Percentiles rank a stretch among this genome's conserved stretches.
These are phyloP conservation scores for Philopedon plagiatum DNA, from an alignment of 2,888 invertebrate genomes.

Conservation along the genomic window DNA sequence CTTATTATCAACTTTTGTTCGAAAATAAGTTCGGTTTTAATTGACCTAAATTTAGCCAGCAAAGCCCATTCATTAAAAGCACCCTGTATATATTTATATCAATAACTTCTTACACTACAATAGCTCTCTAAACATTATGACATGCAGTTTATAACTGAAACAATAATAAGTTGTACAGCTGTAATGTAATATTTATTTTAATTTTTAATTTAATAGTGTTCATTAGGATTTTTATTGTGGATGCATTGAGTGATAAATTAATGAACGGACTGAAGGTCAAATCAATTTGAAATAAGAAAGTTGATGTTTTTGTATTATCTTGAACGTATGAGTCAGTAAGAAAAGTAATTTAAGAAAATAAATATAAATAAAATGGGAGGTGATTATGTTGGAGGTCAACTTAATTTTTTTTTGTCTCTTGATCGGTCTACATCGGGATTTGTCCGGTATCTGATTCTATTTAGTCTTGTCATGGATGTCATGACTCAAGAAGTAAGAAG, in stretches of 20 bases:
- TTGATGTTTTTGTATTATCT: background rate
- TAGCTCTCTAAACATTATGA: constrained; percentile 20
- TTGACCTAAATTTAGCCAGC: no score
- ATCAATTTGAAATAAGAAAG: constrained; percentile 37
- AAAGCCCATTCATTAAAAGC: no score
- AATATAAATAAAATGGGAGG: background rate
- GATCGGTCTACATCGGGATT: no score
- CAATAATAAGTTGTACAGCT: constrained; percentile 31
- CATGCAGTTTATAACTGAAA: constrained; percentile 32
- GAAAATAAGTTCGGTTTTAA: no score
- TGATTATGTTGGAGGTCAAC: no score
- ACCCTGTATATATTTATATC: no score
- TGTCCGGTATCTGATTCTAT: no score
- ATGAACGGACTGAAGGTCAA: constrained; percentile 25
- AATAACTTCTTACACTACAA: background rate
- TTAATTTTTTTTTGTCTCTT: no score
- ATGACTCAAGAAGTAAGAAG: no score
- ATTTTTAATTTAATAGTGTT: constrained; percentile 42
- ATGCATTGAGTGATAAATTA: constrained; percentile 38
- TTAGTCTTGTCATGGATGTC: no score
- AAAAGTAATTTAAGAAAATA: background rate
- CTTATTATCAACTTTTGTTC: no score
- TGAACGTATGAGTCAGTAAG: background rate
- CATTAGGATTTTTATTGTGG: constrained; percentile 38
- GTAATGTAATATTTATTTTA: constrained; percentile 43